These are phyloP conservation scores for Clusia tigrina DNA, from an alignment of 2,888 invertebrate genomes.

Conservation along the genomic window DNA sequence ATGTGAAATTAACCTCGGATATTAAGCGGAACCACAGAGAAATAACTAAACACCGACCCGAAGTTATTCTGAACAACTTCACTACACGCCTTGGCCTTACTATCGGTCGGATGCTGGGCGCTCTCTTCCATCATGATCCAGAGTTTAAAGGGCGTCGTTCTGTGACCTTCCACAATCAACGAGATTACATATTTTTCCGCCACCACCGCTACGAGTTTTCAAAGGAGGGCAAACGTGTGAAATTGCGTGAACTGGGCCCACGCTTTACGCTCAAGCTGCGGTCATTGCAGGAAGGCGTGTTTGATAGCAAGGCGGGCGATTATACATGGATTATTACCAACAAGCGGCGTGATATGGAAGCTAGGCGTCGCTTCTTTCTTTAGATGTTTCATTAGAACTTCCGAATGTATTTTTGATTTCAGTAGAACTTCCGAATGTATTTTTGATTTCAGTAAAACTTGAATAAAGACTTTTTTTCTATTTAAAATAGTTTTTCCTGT, in stretches of 20 bases:
- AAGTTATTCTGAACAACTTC: conserved; percentile 96
- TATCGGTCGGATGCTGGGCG: conserved; percentile 90
- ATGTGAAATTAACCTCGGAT: conserved; percentile 88
- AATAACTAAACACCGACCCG: conserved; percentile 88
- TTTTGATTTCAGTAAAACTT: too few relatives aligned
- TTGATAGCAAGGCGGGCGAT: conserved; percentile 96
- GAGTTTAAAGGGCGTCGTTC: conserved; percentile 92
- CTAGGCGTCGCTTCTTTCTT: conserved; percentile 91
- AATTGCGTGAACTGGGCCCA: conserved; percentile 93
- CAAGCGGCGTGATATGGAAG: conserved; percentile 92
- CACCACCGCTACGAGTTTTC: conserved; percentile 97
- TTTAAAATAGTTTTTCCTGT: too few relatives aligned
- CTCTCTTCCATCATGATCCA: conserved; percentile 94
- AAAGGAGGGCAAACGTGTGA: conserved; percentile 76
- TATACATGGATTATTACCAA: conserved; percentile 95
- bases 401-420: not conserved
- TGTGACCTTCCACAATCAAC: conserved; percentile 98
- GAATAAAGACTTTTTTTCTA: too few relatives aligned
- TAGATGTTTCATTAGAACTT: conserved; percentile 61
- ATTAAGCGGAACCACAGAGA: conserved; percentile 80
- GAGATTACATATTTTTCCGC: conserved; percentile 98
- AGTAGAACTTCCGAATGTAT: too few relatives aligned
- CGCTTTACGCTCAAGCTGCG: conserved; percentile 92
- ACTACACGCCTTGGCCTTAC: conserved; percentile 91
- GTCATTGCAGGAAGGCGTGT: conserved; percentile 95